Evolutionary conservation across 2,113 vertebrate genomes (phyloP), one percentile per base, ranked within the genome.

Genomic region (Thinocorus orbignyianus): DNA sequence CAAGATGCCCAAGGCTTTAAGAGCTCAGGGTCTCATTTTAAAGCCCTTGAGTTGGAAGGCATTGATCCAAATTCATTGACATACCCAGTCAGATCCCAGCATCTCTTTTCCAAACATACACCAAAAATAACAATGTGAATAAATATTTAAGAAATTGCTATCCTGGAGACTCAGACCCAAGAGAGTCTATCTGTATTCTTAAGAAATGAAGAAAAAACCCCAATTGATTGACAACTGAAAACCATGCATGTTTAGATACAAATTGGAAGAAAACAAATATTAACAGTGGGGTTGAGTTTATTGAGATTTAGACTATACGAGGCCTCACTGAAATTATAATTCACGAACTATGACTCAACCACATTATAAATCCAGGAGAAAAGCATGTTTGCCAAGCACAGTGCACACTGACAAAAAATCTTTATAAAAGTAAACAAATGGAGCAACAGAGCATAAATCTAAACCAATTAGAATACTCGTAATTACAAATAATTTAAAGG

Each of bases 231-330:
- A 70, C 90, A 95, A 74, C 31, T 44, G 86, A 94, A 95, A 92
- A 85, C 13, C 33, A 95, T 64, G 37, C 88, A 39, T 61, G n/a
- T 91, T 97, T 86, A 96, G 76, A 70, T 79, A 95, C 65, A 81
- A 92, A 89, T 51, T 44, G 69, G 54, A 81, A 93, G 69, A 91
- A 96, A 93, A 94, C 57, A 93, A 92, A 52, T 93, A 91, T 92
- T 93, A 97, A 85, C 88, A 80, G 41, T 84, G 33, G 22, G 54
- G 83, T 88, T 97, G 95, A 94, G 61, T 91, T 97, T 95, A 96
- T 72, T 95, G 91, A 84, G 78, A 88, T 95, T 95, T 92, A 91
- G 92, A 90, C 72, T 80, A 80, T 81, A 92, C 95, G 88, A 83
- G 79, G 58, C 74, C 46, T 95, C 72, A 55, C 55, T 95, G 88